Base-by-base conservation (phyloP, 1,140 invertebrate species). In the Caenorhabditis elegans region DNA sequence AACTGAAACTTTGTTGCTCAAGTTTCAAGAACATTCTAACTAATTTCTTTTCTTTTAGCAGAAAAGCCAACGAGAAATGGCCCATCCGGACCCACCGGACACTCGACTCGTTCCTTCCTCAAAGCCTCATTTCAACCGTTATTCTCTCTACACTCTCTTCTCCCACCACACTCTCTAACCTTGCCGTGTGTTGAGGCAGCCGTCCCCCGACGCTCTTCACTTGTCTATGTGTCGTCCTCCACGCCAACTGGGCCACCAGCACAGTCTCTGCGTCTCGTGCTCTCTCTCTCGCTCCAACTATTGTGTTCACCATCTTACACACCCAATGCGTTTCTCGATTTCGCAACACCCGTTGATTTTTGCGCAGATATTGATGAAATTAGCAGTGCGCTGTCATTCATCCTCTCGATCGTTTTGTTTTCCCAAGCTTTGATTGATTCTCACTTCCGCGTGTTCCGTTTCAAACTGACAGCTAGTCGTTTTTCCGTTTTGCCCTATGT, bases 61-160 rank as follows among this genome's bases (percentile, higher is more conserved):
- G 22, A 19, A 24, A 19, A 53, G 22, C 24, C 49, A 51, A 19
- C 10, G 34, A 28, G 15, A 60, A 70, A 39, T 70, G 60, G 39
- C 60, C 60, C n/a, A 17, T 70, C 11, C 31, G 31, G 60, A 70
- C 34, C 34, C 60, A 34, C 60, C 60, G 60, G 60, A 70, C 60
- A 39, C 34, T 39, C 34, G 34, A 22, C 60, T 39, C 60, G 28
- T 34, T 70, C 43, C 60, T 19, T 24, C 60, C 39, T 5, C 39
- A 5, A 15, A 43, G 8, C 22, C 60, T 43, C 34, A 70, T 39
- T 43, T 34, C n/a, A 6, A 11, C 34, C 34, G 60, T 70, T 22
- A 39, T 43, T 43, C 22, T 28, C 26, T 22, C 34, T 28, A 39
- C 3, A 4, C 19, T 3, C 60, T 70, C 34, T 39, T 15, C 26